Base-by-base conservation (phyloP, 2,113 vertebrate genomes). In the Petaurus breviceps region DNA sequence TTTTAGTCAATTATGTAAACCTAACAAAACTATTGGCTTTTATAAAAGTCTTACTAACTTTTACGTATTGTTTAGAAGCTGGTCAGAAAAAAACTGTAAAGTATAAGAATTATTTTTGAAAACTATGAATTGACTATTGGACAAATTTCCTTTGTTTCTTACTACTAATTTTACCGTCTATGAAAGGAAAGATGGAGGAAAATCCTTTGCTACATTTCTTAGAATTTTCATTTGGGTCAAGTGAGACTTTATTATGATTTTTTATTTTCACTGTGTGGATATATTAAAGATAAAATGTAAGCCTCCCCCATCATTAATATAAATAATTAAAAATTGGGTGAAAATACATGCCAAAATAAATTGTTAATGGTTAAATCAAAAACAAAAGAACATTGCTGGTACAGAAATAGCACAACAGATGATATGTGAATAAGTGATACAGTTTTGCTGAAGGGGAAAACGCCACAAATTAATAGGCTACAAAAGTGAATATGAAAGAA, bases 401-500 rank as follows among this genome's bases (percentile, higher is more conserved):
- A 93, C 11, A 47, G 37, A 98, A 90, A 97, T 0, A 53, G 14
- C 92, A 96, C 90, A 97, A 96, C 24, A 51, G 19, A 90, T 31
- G 25, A 96, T 51, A 92, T 94, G 92, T 94, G 61, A 97, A 96
- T 68, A 97, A 90, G 94, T 97, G 96, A 94, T 28, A 97, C 1
- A 5, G 46, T 94, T 98, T 95, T 57, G 93, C 57, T 51, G 92
- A 46, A 6, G 0, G 26, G 46, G 50, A 94, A 91, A 89, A 54
- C 8, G 31, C 28, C 92, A 95, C 49, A 97, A 97, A 51, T 53
- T 93, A 97, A 97, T 31, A 68, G 31, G 92, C 97, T 96, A 96
- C 25, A 51, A 98, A 97, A 97, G 92, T 94, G 47, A n/a, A 92
- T 97, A 95, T 94, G 93, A 97, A 98, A 97, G 97, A 95, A 96